phyloP scores from a whole-genome alignment of 2,888 invertebrate genomes.

The Fabriciana adippe region DNA sequence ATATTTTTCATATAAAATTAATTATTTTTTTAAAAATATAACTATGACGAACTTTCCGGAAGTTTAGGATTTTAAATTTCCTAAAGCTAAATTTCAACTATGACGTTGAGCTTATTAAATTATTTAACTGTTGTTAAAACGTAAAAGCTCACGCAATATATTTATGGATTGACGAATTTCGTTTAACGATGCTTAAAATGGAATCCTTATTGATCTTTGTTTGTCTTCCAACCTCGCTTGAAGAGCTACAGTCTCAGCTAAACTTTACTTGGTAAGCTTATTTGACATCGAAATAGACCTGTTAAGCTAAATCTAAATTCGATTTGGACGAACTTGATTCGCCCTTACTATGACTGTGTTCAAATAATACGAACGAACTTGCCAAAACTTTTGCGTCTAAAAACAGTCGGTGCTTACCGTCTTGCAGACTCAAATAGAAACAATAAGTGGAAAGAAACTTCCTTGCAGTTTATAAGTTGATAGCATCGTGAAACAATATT shows the following conservation, averaged over 20 bases:
- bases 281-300: conserved; percentile 14
- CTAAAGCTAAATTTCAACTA: too few species aligned
- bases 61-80: too few species aligned
- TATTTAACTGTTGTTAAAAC: neutral
- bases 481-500: conserved; percentile 24
- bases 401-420: conserved; percentile 21
- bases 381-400: conserved; percentile 26
- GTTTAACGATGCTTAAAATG: neutral
- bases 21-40: too few species aligned
- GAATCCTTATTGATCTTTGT: conserved; percentile 6
- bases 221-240: neutral
- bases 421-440: conserved; percentile 23
- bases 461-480: neutral
- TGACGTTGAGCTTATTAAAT: too few species aligned
- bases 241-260: conserved; percentile 1
- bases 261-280: conserved; percentile 15
- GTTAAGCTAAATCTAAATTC: conserved; percentile 26
- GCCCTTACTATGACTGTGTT: conserved; percentile 23
- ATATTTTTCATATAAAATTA: too few species aligned
- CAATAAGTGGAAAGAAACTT: conserved; percentile 11
- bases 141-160: neutral
- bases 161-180: neutral
- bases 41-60: too few species aligned
- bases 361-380: conserved; percentile 26
- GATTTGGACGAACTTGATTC: conserved; percentile 18